Base-by-base conservation (phyloP, 2,797 vertebrate species). In the Mycteria americana region DNA sequence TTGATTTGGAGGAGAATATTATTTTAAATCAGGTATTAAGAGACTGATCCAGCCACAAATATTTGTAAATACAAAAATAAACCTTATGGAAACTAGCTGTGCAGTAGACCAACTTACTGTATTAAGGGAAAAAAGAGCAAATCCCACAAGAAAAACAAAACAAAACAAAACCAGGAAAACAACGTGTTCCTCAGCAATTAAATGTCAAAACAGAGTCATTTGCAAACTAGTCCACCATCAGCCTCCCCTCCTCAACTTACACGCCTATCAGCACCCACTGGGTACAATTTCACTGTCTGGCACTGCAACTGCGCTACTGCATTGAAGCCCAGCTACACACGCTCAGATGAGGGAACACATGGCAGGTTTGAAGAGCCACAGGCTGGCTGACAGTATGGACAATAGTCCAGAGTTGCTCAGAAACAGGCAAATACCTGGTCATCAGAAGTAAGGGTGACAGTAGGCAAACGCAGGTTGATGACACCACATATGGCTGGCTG, bases 321-420 rank as follows among this genome's bases (percentile, higher is more conserved):
- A 12, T 4, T 35, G 57, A 46, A 56, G 33, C 45, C 10, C 31
- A 39, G n/a, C 33, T n/a, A 12, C 31, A 21, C 45, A 11, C 0
- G 0, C 41, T 24, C 43, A 28, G 39, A 2, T 43, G 56, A 30
- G 28, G 2, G 13, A 77, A 3, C 35, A 37, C 12, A 0, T 0
- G 8, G 73, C 37, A 7, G 64, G 8, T 31, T 10, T 50, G 80
- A n/a, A 51, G 39, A 15, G 27, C 28, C 28, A 39, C 18, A 9
- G 39, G 12, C 14, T 33, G 48, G 8, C 11, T 74, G 35, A 18
- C 2, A 9, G 37, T 9, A 22, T 12, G 41, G 64, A 8, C 81
- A 54, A 0, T 4, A 16, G 51, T 6, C 37, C 63, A 50, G 18
- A 76, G 54, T 16, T 53, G 31, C 57, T 76, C 64, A 73, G 72